Evolutionary conservation across 2,113 vertebrate genomes (phyloP).

Genomic region (Pampusana beccarii): DNA sequence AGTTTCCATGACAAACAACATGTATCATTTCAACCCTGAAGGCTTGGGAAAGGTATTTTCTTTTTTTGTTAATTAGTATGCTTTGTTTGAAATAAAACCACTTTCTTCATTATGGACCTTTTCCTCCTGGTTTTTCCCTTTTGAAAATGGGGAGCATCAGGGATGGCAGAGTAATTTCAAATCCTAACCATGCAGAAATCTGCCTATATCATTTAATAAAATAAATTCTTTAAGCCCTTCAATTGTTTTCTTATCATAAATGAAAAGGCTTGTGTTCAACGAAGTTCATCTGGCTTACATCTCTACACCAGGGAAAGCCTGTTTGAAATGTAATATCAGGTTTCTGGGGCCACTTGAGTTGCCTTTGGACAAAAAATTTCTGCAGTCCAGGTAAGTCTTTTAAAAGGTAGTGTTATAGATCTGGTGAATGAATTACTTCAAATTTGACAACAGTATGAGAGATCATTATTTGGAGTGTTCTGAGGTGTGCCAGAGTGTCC

Average conservation of each 20-base stretch:
- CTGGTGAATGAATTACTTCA: slow-evolving; percentile 43
- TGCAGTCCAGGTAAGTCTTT: background rate
- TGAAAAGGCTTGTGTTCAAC: background rate
- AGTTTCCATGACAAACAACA: background rate
- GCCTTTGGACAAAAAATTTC: slow-evolving; percentile 1
- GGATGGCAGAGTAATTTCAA: background rate
- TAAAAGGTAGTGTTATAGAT: background rate
- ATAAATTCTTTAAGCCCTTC: background rate
- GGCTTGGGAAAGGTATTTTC: background rate
- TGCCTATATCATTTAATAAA: slow-evolving; percentile 3
- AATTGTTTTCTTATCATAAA: background rate
- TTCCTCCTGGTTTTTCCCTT: background rate
- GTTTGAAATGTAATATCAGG: background rate
- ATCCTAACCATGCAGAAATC: background rate
- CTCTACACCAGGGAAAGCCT: background rate
- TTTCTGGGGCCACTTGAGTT: background rate
- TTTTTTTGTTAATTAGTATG: background rate
- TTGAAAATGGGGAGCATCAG: background rate
- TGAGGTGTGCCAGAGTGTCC: background rate
- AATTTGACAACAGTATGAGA: slow-evolving; percentile 6
- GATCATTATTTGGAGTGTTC: background rate
- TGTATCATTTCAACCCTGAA: background rate
- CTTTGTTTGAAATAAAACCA: slow-evolving; percentile 1
- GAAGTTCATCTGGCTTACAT: background rate
- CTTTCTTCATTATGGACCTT: background rate